phyloP scores from a whole-genome alignment of 35 echinoderm and acorn worm species.

The Anneissia japonica region DNA sequence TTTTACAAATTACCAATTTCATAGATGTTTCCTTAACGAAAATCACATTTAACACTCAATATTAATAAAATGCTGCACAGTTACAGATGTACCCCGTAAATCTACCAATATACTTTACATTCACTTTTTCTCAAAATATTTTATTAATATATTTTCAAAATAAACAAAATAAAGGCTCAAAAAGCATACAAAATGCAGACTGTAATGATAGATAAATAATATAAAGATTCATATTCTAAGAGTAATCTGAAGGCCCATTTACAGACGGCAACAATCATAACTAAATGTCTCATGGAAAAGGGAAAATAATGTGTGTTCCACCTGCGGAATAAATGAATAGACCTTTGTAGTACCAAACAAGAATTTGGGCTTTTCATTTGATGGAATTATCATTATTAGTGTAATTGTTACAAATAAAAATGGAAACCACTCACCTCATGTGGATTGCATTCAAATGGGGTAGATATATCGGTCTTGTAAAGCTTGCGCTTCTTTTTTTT shows the following conservation, averaged over 20 bases:
- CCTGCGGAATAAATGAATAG: background rate
- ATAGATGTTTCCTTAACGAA: too few relatives aligned
- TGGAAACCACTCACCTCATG: slow-evolving; percentile 48
- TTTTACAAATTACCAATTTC: too few relatives aligned
- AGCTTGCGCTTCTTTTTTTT: slow-evolving; percentile 68
- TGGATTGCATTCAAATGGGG: slow-evolving; percentile 72
- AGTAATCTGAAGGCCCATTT: background rate
- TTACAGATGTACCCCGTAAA: too few relatives aligned
- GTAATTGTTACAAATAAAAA: background rate
- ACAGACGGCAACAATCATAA: background rate
- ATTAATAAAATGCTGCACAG: too few relatives aligned
- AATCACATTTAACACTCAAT: too few relatives aligned
- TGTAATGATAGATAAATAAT: too few relatives aligned
- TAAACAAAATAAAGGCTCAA: too few relatives aligned
- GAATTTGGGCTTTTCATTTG: background rate
- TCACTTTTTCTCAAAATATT: too few relatives aligned
- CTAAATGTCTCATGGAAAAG: background rate
- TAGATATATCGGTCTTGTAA: slow-evolving; percentile 83
- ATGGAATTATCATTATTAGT: background rate
- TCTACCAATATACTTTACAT: too few relatives aligned
- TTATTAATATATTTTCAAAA: too few relatives aligned
- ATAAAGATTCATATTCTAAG: too few relatives aligned
- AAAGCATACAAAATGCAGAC: too few relatives aligned
- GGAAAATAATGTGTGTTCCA: background rate
- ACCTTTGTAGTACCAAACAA: background rate